These are phyloP conservation scores for Threskiornis aethiopicus DNA, from an alignment of 2,797 vertebrate genomes.

Conservation along the genomic window DNA sequence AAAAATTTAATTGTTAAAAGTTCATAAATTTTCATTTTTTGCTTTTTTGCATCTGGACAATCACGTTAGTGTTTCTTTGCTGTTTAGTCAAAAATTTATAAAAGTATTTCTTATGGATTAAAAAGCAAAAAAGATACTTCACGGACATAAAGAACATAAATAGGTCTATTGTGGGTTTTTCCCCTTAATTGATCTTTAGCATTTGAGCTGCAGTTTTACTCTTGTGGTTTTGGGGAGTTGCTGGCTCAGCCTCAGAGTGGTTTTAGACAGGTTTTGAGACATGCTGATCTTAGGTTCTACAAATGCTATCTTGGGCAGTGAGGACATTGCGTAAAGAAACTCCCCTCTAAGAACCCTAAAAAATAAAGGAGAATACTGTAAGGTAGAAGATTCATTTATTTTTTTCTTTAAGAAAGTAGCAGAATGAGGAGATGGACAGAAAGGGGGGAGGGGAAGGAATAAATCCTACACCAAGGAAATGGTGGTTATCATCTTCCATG, in stretches of 20 bases:
- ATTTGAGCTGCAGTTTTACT: not conserved
- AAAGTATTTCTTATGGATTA: not conserved
- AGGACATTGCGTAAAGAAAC: not conserved
- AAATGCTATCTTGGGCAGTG: not conserved
- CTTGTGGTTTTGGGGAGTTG: not conserved
- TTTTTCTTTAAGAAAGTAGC: not conserved
- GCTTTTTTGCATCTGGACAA: not conserved
- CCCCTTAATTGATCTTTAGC: not conserved
- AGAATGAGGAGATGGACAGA: too few relatives aligned
- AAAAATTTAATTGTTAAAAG: not conserved
- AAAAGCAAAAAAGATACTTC: not conserved
- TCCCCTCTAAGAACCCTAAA: not conserved
- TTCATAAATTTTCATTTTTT: not conserved
- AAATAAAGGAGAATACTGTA: not conserved
- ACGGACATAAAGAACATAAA: not conserved
- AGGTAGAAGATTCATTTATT: not conserved
- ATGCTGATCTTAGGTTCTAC: not conserved
- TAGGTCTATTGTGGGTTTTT: not conserved
- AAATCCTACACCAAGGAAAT: not conserved
- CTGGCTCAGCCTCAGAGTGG: not conserved
- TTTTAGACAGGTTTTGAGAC: not conserved
- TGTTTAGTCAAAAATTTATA: not conserved
- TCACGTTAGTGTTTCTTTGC: not conserved
- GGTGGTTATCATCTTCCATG: not conserved
- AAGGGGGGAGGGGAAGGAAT: accelerated